Evolutionary conservation across 2,888 invertebrate genomes (phyloP).

Genomic region (Hemistola chrysoprasaria): DNA sequence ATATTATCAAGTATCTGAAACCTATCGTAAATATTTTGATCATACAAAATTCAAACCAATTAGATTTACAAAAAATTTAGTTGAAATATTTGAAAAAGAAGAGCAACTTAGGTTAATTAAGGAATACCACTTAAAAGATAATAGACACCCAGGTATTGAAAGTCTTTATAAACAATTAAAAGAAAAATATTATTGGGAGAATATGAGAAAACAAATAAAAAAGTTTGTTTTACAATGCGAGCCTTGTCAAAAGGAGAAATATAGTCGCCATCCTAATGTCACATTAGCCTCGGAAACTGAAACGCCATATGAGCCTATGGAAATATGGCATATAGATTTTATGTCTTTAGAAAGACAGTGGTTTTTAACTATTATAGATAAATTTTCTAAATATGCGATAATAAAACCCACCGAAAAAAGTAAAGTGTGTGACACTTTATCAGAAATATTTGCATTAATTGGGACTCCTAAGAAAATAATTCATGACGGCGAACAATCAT

Average conservation of each 20-base stretch:
- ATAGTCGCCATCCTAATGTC: too few species aligned
- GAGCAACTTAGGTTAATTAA: constrained; percentile 13
- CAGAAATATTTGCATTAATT: constrained; percentile 23
- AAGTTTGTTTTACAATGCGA: background rate
- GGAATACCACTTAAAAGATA: constrained; percentile 13
- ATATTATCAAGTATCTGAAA: constrained; percentile 10
- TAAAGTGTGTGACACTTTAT: constrained; percentile 23
- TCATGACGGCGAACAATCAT: constrained; percentile 22
- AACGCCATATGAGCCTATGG: too few species aligned
- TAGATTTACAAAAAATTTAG: constrained; percentile 10
- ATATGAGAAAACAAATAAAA: constrained; percentile 14
- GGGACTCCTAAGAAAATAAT: constrained; percentile 23
- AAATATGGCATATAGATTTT: constrained; percentile 15
- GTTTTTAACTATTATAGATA: constrained; percentile 26
- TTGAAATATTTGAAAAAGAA: constrained; percentile 12
- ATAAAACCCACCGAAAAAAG: constrained; percentile 20
- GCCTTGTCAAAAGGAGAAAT: too few species aligned
- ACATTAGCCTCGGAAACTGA: too few species aligned
- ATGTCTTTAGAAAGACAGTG: constrained; percentile 24
- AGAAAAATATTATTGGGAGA: constrained; percentile 18
- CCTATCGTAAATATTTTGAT: constrained; percentile 11
- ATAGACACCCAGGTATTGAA: constrained; percentile 13
- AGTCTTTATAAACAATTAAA: constrained; percentile 12
- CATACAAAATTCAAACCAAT: constrained; percentile 9
- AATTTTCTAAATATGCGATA: constrained; percentile 25